These are phyloP conservation scores for Ophraella communa DNA, from an alignment of 2,888 invertebrate species.

Conservation along the genomic window DNA sequence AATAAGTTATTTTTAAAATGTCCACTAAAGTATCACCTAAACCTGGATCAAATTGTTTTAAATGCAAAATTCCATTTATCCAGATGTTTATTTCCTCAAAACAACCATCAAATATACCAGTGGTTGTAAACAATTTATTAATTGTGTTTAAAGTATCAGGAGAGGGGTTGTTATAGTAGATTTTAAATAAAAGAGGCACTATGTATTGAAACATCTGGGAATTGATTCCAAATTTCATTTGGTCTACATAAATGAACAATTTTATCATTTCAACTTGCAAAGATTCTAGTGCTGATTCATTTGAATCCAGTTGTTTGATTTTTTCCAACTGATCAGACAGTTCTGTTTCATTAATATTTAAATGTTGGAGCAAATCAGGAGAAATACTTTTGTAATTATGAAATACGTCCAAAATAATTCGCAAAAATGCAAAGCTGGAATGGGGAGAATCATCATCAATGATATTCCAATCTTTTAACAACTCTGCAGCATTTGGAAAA, in stretches of 20 bases:
- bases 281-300: slow-evolving; percentile 32
- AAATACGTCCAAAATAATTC: slow-evolving; percentile 64
- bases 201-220: slow-evolving; percentile 46
- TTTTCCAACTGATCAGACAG: slow-evolving; percentile 38
- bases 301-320: slow-evolving; percentile 16
- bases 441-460: slow-evolving; percentile 34
- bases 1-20: slow-evolving; percentile 37
- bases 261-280: slow-evolving; percentile 59
- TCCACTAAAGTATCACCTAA: slow-evolving; percentile 50
- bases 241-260: slow-evolving; percentile 56
- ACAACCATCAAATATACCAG: slow-evolving; percentile 70
- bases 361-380: slow-evolving; percentile 62
- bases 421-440: slow-evolving; percentile 42
- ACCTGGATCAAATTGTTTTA: slow-evolving; percentile 42
- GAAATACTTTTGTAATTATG: slow-evolving; percentile 63
- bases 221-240: slow-evolving; percentile 51
- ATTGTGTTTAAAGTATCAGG: slow-evolving; percentile 54
- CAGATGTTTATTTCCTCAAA: slow-evolving; percentile 73
- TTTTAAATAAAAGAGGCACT: slow-evolving; percentile 51
- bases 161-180: slow-evolving; percentile 59
- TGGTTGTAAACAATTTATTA: slow-evolving; percentile 66
- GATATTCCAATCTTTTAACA: slow-evolving; percentile 54
- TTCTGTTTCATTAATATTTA: slow-evolving; percentile 37
- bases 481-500: slow-evolving; percentile 54
- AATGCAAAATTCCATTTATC: slow-evolving; percentile 53